phyloP scores from a whole-genome alignment of 2,797 vertebrate genomes.

The Myripristis murdjan region DNA sequence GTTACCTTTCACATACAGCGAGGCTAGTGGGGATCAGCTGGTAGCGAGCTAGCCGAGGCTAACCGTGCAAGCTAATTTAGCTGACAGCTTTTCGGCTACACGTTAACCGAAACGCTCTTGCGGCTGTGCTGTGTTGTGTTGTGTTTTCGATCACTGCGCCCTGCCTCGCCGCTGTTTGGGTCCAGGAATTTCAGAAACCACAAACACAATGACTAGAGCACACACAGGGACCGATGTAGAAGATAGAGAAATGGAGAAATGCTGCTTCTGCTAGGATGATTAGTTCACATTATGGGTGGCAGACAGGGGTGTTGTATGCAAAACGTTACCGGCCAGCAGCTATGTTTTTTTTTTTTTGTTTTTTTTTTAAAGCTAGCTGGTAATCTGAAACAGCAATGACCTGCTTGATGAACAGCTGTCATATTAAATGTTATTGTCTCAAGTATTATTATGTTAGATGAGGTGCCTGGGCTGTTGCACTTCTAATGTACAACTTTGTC shows the following conservation, averaged over 20 bases:
- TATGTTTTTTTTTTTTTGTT: background rate
- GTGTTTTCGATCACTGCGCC: too few relatives aligned
- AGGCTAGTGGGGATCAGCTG: slow-evolving; percentile 1
- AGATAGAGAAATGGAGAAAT: background rate
- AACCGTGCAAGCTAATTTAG: background rate
- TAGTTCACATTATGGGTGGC: background rate
- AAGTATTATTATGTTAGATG: background rate
- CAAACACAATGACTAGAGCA: background rate
- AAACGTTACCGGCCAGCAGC: background rate
- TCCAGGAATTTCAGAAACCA: background rate
- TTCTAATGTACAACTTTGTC: background rate
- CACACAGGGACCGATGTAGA: too few relatives aligned
- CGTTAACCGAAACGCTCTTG: background rate
- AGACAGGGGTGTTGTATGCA: background rate
- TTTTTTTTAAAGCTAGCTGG: background rate
- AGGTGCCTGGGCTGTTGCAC: background rate
- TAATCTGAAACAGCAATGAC: background rate
- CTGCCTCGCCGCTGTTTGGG: background rate
- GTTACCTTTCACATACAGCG: background rate
- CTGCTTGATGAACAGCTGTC: background rate
- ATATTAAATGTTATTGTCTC: background rate
- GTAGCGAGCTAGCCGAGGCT: background rate
- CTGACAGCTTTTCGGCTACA: background rate
- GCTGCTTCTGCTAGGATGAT: too few relatives aligned
- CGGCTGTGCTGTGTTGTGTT: background rate